phyloP scores from a whole-genome alignment of 2,797 vertebrate genomes.

The Acridotheres tristis region DNA sequence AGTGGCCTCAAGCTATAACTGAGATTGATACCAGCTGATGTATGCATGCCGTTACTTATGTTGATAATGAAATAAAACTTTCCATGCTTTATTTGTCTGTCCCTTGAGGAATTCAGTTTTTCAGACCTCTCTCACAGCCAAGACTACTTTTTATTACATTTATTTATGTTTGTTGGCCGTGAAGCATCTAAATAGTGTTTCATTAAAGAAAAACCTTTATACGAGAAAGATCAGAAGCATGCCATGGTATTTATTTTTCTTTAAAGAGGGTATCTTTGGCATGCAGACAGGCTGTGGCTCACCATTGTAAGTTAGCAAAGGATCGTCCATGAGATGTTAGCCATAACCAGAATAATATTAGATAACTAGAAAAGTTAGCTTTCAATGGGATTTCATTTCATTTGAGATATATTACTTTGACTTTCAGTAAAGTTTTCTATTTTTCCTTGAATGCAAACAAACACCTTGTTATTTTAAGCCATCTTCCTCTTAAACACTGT shows the following conservation, averaged over 20 bases:
- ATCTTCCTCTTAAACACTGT: not conserved
- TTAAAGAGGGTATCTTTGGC: not conserved
- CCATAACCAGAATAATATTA: not conserved
- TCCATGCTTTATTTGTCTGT: constrained; percentile 14
- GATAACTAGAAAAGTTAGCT: not conserved
- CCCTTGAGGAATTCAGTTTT: not conserved
- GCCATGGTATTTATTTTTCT: not conserved
- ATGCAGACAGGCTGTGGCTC: not conserved
- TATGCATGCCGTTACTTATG: not conserved
- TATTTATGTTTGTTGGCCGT: not conserved
- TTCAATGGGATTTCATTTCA: not conserved
- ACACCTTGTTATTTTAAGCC: constrained; percentile 3
- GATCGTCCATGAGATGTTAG: not conserved
- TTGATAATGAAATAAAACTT: constrained; percentile 34
- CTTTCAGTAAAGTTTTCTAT: not conserved
- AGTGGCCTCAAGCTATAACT: not conserved
- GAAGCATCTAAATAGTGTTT: constrained; percentile 23
- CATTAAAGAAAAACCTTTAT: not conserved
- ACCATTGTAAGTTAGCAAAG: not conserved
- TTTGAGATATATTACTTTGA: not conserved
- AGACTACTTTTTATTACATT: not conserved
- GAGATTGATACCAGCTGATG: constrained; percentile 40
- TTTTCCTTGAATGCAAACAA: not conserved
- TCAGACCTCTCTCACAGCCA: constrained; percentile 6
- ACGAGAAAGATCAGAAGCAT: not conserved